Percentiles rank a stretch among this genome's conserved stretches.
These are phyloP conservation scores for Oppia nitens DNA, from an alignment of 1,140 invertebrate species.

Conservation along the genomic window DNA sequence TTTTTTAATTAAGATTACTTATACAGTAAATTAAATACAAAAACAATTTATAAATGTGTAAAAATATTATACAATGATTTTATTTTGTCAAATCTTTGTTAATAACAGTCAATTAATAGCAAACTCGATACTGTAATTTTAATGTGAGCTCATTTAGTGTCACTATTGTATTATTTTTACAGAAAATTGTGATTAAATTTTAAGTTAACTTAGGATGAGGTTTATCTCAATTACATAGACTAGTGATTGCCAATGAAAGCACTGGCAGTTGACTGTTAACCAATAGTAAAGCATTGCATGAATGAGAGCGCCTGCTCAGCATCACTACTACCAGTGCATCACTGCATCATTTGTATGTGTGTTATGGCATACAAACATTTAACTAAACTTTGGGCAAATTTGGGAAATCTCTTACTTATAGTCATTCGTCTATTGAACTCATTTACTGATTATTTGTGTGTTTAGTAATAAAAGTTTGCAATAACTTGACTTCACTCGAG, in stretches of 20 bases:
- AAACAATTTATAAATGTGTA: too few species aligned
- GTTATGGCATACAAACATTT: background rate
- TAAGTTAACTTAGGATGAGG: too few species aligned
- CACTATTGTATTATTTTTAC: too few species aligned
- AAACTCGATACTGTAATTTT: too few species aligned
- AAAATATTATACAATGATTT: too few species aligned
- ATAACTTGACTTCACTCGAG: background rate
- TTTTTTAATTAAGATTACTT: too few species aligned
- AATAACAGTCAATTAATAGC: too few species aligned
- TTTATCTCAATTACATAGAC: background rate
- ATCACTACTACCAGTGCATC: background rate
- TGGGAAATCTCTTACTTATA: background rate
- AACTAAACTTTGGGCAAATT: background rate
- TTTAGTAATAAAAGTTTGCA: background rate
- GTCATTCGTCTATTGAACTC: background rate
- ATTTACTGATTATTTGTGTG: background rate
- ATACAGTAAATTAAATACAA: too few species aligned
- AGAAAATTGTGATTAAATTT: too few species aligned
- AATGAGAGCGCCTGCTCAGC: background rate
- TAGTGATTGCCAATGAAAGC: background rate
- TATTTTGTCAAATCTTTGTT: too few species aligned
- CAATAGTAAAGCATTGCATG: background rate
- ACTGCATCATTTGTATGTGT: too few species aligned
- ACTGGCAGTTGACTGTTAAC: background rate
- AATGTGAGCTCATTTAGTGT: too few species aligned